These are phyloP conservation scores for Pogoniulus pusillus DNA, from an alignment of 2,797 vertebrate genomes.

Conservation along the genomic window DNA sequence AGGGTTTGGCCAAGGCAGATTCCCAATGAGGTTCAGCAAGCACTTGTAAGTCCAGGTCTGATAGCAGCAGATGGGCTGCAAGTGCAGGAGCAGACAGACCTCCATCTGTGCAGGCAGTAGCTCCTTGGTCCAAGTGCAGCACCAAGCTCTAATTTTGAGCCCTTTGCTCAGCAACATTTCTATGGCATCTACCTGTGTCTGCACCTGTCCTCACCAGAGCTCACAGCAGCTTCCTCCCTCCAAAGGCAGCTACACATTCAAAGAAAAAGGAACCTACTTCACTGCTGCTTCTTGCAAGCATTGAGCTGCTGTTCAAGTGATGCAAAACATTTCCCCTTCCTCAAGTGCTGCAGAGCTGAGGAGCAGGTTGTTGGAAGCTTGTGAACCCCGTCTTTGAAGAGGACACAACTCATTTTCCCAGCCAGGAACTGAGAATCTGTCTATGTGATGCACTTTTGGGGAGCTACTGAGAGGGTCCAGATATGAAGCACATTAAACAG, in stretches of 20 bases:
- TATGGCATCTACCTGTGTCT: neutral
- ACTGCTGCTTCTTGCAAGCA: neutral
- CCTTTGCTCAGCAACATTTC: neutral
- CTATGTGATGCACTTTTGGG: neutral
- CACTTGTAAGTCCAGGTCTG: constrained; percentile 29
- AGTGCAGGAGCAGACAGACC: neutral
- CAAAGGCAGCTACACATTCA: neutral
- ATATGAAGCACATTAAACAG: neutral
- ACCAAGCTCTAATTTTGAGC: neutral
- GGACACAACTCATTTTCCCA: neutral
- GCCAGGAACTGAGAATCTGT: neutral
- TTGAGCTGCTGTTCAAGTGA: neutral
- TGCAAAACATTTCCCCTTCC: neutral
- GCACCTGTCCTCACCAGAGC: neutral
- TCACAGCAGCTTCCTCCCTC: neutral
- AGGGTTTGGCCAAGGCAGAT: constrained; percentile 34
- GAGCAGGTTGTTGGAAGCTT: neutral
- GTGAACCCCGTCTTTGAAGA: neutral
- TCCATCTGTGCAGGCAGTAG: constrained; percentile 29
- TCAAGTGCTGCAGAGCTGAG: neutral
- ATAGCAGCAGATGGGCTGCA: constrained; percentile 43
- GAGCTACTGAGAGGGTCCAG: neutral
- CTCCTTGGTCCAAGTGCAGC: neutral
- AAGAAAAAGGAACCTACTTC: neutral
- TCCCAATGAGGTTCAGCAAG: constrained; percentile 24